Evolutionary conservation across 2,797 vertebrate species (phyloP).

Genomic region (Artibeus lituratus): DNA sequence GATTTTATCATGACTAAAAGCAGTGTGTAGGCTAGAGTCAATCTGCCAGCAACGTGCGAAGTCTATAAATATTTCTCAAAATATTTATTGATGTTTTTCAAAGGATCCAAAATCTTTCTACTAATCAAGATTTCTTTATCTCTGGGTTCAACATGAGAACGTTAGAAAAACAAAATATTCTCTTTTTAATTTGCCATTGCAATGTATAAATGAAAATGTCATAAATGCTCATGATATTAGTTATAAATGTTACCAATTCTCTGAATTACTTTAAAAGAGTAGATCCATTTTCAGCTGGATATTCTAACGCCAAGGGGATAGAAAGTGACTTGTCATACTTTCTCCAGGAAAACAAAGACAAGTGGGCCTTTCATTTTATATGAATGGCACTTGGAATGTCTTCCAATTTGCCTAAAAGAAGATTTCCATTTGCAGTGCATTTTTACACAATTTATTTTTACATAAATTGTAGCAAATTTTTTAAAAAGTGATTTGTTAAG

Average conservation of each 20-base stretch:
- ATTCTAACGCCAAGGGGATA: background rate
- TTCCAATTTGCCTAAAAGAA: background rate
- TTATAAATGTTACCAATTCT: background rate
- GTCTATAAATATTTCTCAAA: background rate
- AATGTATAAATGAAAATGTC: background rate
- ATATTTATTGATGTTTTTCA: background rate
- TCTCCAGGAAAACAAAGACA: background rate
- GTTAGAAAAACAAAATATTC: background rate
- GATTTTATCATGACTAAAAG: background rate
- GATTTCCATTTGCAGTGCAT: background rate
- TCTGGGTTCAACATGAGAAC: background rate
- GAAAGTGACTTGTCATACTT: background rate
- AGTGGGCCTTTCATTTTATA: background rate
- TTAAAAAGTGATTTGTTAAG: background rate
- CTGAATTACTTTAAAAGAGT: background rate
- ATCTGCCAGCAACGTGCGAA: background rate
- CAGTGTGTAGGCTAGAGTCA: background rate
- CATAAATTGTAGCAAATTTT: background rate
- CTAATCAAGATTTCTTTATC: background rate
- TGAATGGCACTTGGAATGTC: background rate
- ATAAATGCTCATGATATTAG: background rate
- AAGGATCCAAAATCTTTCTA: background rate
- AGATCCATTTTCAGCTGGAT: background rate
- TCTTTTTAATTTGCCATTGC: background rate
- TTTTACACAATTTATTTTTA: background rate